Evolutionary conservation across 2,888 invertebrate species (phyloP), one percentile per base, ranked within the genome.

Genomic region (Lepidochitona cinerea): DNA sequence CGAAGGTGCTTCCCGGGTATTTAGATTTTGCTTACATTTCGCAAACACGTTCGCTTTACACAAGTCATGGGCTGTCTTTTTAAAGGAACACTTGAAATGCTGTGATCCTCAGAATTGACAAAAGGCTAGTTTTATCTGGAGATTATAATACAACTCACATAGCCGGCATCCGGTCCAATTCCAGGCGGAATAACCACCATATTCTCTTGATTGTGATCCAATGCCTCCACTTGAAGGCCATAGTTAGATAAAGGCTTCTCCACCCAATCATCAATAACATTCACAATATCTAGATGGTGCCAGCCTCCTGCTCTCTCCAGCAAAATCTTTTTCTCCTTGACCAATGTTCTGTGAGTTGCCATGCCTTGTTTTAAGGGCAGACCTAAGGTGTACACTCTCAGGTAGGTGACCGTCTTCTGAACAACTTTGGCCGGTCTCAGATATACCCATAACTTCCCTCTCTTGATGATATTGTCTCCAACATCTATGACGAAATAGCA

Each of bases 381-480:
- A 6, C 81, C 77, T 18, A 82, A 49, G 9, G 64, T 71, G 67
- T 79, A 78, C 2, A 83, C 68, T 29, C 73, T 73, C 49, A 84
- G 79, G 73, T 82, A 79, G 29, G 82, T 79, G 1, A 79, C 76
- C 14, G 59, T 78, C 68, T 59, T 71, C 74, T 73, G 70, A 12
- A 59, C 12, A 9, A 32, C 29, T 14, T 73, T 37, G 35, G 73
- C 64, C 26, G 77, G 80, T 36, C 80, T 71, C 6, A 86, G 75
- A 73, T 86, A 86, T 41, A 86, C 76, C 85, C 85, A 86, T n/a
- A 87, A 70, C 6, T 78, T 75, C 0, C 85, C 86, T 37, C 82
- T 82, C 67, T 78, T 75, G 64, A 85, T 77, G 26, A 78, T 75
- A 23, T 81, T 71, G 7, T 81, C 78, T 32, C 72, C 74, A 7